Percentiles rank a stretch among this genome's conserved stretches.
Conservation (phyloP, 1,140 invertebrate species). For the Drosophila sulfurigaster region DNA sequence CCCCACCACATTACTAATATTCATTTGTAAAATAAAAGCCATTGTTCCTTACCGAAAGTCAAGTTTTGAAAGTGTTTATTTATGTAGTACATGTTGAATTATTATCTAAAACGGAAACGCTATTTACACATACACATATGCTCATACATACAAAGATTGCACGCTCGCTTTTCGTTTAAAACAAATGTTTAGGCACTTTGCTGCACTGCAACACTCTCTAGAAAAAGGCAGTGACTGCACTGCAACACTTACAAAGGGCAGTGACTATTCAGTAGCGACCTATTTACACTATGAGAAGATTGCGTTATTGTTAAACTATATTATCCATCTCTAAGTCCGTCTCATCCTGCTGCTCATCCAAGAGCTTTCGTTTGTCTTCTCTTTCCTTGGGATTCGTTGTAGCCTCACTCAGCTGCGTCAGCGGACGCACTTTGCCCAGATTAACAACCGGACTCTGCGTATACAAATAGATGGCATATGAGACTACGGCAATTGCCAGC, state of each 20-base stretch:
- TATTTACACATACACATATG: conserved; percentile 39
- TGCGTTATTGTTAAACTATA: conserved; percentile 58
- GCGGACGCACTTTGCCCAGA: conserved; percentile 80
- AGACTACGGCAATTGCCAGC: conserved; percentile 93
- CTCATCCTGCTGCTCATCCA: conserved; percentile 69
- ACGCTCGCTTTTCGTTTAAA: conserved; percentile 41
- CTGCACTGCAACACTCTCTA: neutral
- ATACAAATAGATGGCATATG: conserved; percentile 93
- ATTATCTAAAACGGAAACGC: conserved; percentile 40
- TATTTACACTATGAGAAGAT: conserved; percentile 42
- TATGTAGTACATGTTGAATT: conserved; percentile 15
- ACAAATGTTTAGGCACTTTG: conserved; percentile 64
- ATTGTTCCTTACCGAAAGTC: neutral
- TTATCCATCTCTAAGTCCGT: conserved; percentile 76
- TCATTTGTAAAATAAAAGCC: too few relatives aligned
- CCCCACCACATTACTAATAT: neutral
- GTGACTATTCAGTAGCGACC: conserved; percentile 9
- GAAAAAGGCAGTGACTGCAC: conserved; percentile 11
- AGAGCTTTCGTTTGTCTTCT: conserved; percentile 65
- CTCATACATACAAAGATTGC: conserved; percentile 48
- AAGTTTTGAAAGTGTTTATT: conserved; percentile 8
- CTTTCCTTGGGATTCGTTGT: conserved; percentile 35
- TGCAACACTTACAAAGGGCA: neutral
- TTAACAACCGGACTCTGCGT: conserved; percentile 94
- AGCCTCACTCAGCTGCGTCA: conserved; percentile 55